phyloP scores from a whole-genome alignment of 2,888 invertebrate genomes.

The Xestia ashworthii region DNA sequence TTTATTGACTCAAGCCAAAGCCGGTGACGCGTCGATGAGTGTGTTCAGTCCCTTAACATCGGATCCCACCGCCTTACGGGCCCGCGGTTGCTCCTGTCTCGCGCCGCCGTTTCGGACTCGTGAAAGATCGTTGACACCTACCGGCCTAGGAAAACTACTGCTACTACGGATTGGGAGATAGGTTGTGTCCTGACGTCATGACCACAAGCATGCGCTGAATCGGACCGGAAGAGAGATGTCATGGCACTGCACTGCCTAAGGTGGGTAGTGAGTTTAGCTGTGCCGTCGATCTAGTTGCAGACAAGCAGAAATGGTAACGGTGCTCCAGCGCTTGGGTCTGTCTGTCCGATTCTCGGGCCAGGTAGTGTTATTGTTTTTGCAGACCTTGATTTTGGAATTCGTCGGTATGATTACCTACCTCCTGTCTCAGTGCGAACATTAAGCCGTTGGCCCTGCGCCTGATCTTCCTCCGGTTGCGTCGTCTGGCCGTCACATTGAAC shows the following conservation, averaged over 20 bases:
- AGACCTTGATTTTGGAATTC: no score
- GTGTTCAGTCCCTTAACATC: no score
- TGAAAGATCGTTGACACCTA: no score
- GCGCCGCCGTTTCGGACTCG: no score
- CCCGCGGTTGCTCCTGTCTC: no score
- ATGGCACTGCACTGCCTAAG: not conserved
- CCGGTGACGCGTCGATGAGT: no score
- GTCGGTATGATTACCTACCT: not conserved
- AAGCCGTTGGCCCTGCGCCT: not conserved
- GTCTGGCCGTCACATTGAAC: not conserved
- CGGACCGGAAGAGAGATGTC: not conserved
- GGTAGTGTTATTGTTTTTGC: not conserved
- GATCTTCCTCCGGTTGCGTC: not conserved
- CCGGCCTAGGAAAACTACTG: no score
- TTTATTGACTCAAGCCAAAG: no score
- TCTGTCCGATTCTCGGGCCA: not conserved
- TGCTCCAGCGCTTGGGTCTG: not conserved
- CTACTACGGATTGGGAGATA: no score
- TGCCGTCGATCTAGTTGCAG: not conserved
- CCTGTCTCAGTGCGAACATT: not conserved
- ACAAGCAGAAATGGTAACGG: not conserved
- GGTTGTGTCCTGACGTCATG: not conserved
- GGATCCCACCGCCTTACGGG: no score
- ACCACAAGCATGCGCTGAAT: not conserved
- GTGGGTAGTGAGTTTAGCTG: not conserved